Evolutionary conservation across 2,888 invertebrate genomes (phyloP).

Genomic region (Dicyrtomina minuta): DNA sequence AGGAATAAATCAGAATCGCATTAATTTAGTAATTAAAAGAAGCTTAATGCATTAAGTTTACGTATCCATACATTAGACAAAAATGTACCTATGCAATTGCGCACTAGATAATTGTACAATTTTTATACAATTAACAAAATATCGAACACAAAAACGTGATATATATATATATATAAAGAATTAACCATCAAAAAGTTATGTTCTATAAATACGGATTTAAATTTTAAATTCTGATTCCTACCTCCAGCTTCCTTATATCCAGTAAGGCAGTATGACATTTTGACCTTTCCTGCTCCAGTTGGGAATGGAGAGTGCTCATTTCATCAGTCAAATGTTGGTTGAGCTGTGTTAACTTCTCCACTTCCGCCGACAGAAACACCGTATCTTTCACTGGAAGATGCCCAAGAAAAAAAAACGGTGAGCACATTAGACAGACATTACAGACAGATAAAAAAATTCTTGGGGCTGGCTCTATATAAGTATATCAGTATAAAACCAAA

Average conservation of each 20-base stretch:
- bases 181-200: neutral
- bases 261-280: constrained; percentile 56
- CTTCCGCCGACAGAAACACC: constrained; percentile 71
- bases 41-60: too few species aligned
- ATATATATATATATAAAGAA: neutral
- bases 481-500: too few species aligned
- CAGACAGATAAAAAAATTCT: too few species aligned
- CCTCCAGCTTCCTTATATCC: constrained; percentile 48
- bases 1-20: neutral
- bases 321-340: constrained; percentile 73
- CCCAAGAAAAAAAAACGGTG: constrained; percentile 14
- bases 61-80: too few species aligned
- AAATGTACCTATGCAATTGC: too few species aligned
- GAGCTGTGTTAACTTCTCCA: constrained; percentile 68
- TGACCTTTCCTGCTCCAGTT: constrained; percentile 75
- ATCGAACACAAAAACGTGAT: neutral
- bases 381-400: constrained; percentile 71
- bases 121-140: too few species aligned
- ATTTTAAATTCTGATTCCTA: too few species aligned
- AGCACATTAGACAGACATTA: constrained; percentile 16
- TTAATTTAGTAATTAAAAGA: too few species aligned
- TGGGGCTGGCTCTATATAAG: too few species aligned
- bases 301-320: constrained; percentile 67
- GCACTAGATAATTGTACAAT: too few species aligned
- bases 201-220: too few species aligned